These are phyloP conservation scores for Chiloscyllium punctatum DNA, from an alignment of 2,797 vertebrate species.

Conservation along the genomic window DNA sequence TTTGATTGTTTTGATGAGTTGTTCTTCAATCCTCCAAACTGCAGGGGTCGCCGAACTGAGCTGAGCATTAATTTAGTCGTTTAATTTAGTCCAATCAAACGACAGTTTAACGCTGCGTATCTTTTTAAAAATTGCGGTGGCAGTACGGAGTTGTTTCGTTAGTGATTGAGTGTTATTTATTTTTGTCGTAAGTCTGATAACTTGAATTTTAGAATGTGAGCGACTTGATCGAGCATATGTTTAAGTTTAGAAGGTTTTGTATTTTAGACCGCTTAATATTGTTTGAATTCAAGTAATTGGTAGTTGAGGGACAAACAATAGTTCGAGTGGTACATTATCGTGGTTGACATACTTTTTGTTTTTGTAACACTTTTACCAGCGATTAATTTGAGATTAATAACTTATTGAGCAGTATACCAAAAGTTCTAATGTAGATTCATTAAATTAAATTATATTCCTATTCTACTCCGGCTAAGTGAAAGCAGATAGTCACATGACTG, in stretches of 20 bases:
- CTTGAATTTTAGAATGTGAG: not conserved
- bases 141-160: not conserved
- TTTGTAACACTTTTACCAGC: no score
- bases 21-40: not conserved
- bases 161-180: no score
- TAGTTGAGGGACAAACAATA: not conserved
- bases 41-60: not conserved
- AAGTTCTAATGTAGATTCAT: not conserved
- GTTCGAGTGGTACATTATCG: not conserved
- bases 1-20: no score
- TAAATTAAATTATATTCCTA: not conserved
- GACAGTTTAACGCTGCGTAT: not conserved
- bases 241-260: not conserved
- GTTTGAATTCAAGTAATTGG: not conserved
- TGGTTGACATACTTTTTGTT: not conserved
- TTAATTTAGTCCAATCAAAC: not conserved
- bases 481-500: not conserved
- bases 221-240: not conserved
- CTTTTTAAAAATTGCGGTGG: not conserved
- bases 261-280: not conserved
- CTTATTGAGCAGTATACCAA: not conserved
- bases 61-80: not conserved
- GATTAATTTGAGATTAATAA: not conserved
- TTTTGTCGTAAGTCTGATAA: not conserved
- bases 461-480: not conserved